Evolutionary conservation across 2,888 invertebrate genomes (phyloP).

Genomic region (Zaprionus bogoriensis): DNA sequence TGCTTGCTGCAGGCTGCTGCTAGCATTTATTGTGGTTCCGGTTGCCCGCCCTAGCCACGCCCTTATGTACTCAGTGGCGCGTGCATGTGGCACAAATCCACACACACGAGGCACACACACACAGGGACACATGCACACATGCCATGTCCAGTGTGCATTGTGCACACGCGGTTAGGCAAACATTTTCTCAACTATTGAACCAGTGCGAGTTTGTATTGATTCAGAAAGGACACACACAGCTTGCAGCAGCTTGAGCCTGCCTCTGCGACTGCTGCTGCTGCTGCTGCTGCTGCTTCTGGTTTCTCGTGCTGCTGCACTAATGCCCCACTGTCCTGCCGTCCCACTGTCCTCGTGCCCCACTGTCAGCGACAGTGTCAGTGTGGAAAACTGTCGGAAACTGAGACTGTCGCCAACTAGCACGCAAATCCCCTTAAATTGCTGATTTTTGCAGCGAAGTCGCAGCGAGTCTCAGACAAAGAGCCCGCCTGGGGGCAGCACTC

Average conservation of each 20-base stretch:
- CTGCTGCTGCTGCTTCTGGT: neutral
- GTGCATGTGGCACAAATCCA: constrained; percentile 56
- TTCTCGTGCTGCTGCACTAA: neutral
- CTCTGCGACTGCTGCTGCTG: neutral
- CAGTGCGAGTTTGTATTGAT: constrained; percentile 73
- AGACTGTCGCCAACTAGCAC: constrained; percentile 59
- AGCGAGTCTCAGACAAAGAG: constrained; percentile 25
- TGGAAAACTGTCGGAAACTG: constrained; percentile 22
- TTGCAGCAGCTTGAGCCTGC: constrained; percentile 21
- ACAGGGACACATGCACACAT: constrained; percentile 8
- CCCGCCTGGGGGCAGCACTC: too few relatives aligned
- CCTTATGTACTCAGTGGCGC: constrained; percentile 42
- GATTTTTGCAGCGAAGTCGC: constrained; percentile 40
- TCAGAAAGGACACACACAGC: constrained; percentile 43
- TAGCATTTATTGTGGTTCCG: constrained; percentile 40
- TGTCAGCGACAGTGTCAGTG: constrained; percentile 26
- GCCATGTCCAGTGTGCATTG: constrained; percentile 55
- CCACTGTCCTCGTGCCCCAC: neutral
- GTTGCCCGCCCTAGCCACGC: constrained; percentile 25
- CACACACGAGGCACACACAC: constrained; percentile 8
- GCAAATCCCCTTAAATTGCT: constrained; percentile 71
- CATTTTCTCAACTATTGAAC: constrained; percentile 77
- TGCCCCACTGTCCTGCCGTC: constrained; percentile 1
- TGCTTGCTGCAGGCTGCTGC: constrained; percentile 27
- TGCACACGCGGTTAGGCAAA: constrained; percentile 70